phyloP scores from a whole-genome alignment of 2,797 vertebrate genomes.

The Argya squamiceps region DNA sequence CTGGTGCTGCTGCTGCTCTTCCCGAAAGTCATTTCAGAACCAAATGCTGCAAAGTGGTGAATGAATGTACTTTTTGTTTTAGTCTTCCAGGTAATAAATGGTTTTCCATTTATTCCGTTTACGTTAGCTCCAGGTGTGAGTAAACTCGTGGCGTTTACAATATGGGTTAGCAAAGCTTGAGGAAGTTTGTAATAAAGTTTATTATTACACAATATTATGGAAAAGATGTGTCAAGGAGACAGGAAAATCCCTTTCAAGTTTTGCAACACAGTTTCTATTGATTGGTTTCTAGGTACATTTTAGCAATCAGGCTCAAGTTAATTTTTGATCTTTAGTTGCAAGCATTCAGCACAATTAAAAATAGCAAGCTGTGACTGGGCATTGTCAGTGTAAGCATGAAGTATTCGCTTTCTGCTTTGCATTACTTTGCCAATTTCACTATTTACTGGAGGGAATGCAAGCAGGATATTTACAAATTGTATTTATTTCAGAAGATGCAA shows the following conservation, averaged over 20 bases:
- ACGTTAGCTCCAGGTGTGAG: background rate
- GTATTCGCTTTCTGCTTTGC: background rate
- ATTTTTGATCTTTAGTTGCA: conserved; percentile 3
- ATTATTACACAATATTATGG: background rate
- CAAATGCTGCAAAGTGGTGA: background rate
- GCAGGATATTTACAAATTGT: background rate
- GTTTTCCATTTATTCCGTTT: background rate
- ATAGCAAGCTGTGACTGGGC: background rate
- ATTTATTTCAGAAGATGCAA: background rate
- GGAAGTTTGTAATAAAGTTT: background rate
- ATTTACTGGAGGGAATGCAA: background rate
- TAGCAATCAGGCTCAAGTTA: conserved; percentile 11
- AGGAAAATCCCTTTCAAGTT: background rate
- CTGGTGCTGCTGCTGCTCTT: fast-evolving
- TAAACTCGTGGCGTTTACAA: background rate
- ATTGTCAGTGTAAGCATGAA: background rate
- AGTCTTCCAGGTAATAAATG: background rate
- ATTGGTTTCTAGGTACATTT: background rate
- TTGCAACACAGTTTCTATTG: conserved; percentile 8
- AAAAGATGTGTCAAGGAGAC: background rate
- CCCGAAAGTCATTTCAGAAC: background rate
- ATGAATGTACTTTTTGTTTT: background rate
- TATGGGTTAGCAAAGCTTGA: background rate
- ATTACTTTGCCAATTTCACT: background rate
- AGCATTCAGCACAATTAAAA: background rate